Percentiles rank a stretch among this genome's conserved stretches.
Conservation (phyloP, 2,797 vertebrate species). For the Myotis planiceps region DNA sequence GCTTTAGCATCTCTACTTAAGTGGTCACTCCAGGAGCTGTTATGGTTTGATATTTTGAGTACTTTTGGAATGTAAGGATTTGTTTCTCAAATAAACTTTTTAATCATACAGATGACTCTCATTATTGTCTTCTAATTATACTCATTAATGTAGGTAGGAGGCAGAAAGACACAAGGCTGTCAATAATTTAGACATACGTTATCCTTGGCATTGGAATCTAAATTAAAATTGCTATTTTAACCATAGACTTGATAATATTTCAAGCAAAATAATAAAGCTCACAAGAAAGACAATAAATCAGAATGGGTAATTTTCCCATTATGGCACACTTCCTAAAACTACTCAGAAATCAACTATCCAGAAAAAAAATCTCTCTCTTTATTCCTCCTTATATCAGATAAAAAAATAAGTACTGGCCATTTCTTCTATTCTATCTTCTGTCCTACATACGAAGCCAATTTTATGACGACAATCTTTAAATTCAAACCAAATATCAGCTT, state of each 20-base stretch:
- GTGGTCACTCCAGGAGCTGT: background rate
- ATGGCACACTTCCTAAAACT: background rate
- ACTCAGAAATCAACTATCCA: slow-evolving; percentile 23
- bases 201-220: background rate
- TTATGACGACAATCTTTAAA: background rate
- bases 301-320: background rate
- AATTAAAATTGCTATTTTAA: background rate
- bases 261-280: slow-evolving; percentile 24
- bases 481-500: slow-evolving; percentile 11
- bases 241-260: slow-evolving; percentile 33
- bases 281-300: background rate
- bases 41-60: slow-evolving; percentile 7
- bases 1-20: background rate
- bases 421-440: background rate
- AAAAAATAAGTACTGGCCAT: background rate
- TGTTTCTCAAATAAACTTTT: slow-evolving; percentile 14
- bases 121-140: slow-evolving; percentile 10
- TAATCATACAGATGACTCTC: background rate
- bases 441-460: background rate
- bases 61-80: slow-evolving; percentile 8
- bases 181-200: slow-evolving; percentile 3
- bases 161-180: background rate
- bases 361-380: background rate
- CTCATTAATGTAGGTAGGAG: background rate
- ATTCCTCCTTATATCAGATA: background rate